Evolutionary conservation across 2,113 vertebrate species (phyloP).

Genomic region (Trogon surrucura): DNA sequence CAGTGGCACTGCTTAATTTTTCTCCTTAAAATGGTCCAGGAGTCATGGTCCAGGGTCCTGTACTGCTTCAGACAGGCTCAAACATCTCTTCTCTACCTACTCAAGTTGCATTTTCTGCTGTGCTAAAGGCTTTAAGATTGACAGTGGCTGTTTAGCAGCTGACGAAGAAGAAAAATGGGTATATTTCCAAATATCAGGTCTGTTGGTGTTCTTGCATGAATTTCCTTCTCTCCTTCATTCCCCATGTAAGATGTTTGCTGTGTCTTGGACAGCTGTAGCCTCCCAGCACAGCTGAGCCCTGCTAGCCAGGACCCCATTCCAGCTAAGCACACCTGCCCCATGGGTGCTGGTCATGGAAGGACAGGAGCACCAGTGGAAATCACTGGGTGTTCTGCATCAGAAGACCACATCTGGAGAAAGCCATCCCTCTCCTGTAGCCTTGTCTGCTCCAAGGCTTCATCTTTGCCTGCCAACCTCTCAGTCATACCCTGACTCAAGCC

Average conservation of each 20-base stretch:
- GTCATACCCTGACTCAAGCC: not conserved
- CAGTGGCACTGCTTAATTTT: not conserved
- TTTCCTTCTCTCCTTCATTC: not conserved
- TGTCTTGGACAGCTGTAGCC: not conserved
- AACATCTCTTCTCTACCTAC: not conserved
- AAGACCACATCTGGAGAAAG: not conserved
- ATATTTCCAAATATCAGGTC: not conserved
- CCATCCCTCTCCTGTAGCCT: not conserved
- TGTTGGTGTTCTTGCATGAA: fast-evolving
- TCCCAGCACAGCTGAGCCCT: not conserved
- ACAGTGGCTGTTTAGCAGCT: not conserved
- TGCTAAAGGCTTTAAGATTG: not conserved
- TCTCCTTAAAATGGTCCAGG: not conserved
- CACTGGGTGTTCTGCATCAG: not conserved
- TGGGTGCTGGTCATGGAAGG: not conserved
- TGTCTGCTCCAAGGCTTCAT: not conserved
- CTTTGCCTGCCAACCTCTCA: not conserved
- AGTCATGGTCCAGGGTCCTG: not conserved
- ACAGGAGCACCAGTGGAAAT: not conserved
- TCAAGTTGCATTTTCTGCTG: not conserved
- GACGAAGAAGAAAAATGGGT: not conserved
- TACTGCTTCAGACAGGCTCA: not conserved
- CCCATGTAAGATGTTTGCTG: not conserved
- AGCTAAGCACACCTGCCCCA: fast-evolving
- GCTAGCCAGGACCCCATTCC: not conserved